Evolutionary conservation across 1,140 invertebrate genomes (phyloP).

Genomic region (Drosophila jambulina): DNA sequence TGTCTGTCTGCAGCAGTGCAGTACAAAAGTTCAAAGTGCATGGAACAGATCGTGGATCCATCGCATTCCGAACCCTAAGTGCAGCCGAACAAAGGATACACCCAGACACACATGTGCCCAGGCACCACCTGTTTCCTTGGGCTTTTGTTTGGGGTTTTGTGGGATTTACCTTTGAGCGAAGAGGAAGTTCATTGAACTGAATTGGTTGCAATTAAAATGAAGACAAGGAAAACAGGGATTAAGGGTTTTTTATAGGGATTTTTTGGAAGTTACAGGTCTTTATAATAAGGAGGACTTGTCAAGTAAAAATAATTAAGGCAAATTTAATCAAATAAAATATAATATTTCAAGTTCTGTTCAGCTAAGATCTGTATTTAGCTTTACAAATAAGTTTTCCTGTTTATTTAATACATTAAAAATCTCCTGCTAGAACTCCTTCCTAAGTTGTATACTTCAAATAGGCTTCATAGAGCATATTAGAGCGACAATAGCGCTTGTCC

Average conservation of each 20-base stretch:
- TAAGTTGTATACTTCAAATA: slow-evolving; percentile 56
- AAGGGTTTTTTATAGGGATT: neutral
- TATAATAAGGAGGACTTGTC: neutral
- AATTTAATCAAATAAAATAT: neutral
- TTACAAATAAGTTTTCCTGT: too few species aligned
- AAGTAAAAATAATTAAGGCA: neutral
- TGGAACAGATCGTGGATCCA: slow-evolving; percentile 23
- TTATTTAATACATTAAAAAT: neutral
- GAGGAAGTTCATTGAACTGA: slow-evolving; percentile 76
- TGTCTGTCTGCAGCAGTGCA: slow-evolving; percentile 57
- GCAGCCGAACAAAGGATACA: slow-evolving; percentile 68
- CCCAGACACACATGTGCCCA: slow-evolving; percentile 6
- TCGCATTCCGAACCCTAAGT: slow-evolving; percentile 50
- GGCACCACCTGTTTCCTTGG: slow-evolving; percentile 79
- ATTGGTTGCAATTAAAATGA: slow-evolving; percentile 52
- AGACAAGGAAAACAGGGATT: neutral
- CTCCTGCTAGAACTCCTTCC: neutral
- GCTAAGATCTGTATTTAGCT: neutral
- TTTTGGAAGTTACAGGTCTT: neutral
- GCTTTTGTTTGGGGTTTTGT: slow-evolving; percentile 55
- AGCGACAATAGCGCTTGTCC: slow-evolving; percentile 37
- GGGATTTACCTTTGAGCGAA: slow-evolving; percentile 7
- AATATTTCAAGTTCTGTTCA: neutral
- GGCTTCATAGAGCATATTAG: slow-evolving; percentile 48
- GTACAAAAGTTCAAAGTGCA: slow-evolving; percentile 79